Evolutionary conservation across 2,888 invertebrate genomes (phyloP).

Genomic region (Sarcophaga carnaria): DNA sequence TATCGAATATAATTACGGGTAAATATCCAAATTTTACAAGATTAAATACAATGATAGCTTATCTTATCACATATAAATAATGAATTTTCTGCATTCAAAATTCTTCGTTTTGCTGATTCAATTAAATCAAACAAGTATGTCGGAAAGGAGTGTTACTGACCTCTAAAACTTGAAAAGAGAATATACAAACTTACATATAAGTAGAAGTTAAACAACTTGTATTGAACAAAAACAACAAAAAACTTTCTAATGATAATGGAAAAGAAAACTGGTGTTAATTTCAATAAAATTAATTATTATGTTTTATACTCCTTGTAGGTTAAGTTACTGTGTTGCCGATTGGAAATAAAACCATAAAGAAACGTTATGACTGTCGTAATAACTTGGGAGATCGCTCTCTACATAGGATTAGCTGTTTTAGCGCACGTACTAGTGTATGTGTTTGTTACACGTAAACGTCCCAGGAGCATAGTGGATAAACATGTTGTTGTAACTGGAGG

Average conservation of each 20-base stretch:
- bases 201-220: conserved; percentile 5
- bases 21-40: neutral
- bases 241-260: conserved; percentile 47
- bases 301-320: conserved; percentile 36
- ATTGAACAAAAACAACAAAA: conserved; percentile 9
- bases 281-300: neutral
- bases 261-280: conserved; percentile 20
- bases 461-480: conserved; percentile 80
- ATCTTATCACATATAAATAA: conserved; percentile 2
- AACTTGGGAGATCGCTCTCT: conserved; percentile 75
- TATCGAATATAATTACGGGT: conserved; percentile 9
- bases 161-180: conserved; percentile 24
- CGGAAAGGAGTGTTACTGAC: conserved; percentile 9
- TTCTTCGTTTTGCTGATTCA: neutral
- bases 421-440: conserved; percentile 76
- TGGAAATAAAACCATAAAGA: neutral
- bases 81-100: neutral
- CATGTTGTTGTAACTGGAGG: conserved; percentile 94
- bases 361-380: conserved; percentile 50
- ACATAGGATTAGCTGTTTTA: conserved; percentile 74
- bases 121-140: conserved; percentile 39
- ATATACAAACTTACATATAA: neutral
- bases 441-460: conserved; percentile 77
- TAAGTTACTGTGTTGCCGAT: neutral
- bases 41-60: conserved; percentile 8